Base-by-base conservation (phyloP, 2,797 vertebrate genomes). In the Pangasius djambal region DNA sequence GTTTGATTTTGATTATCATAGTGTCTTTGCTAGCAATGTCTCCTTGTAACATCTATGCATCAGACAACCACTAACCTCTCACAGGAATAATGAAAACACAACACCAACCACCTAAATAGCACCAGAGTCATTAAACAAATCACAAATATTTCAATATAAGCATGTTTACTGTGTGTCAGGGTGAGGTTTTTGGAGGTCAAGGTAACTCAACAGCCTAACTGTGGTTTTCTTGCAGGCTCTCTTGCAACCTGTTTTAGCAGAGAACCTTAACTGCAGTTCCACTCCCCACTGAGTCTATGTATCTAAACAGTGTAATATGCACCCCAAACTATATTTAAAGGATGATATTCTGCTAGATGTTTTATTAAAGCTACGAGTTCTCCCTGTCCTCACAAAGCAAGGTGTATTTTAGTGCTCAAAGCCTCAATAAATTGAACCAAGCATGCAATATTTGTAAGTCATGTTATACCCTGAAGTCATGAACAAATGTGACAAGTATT, bases 401-500 rank as follows among this genome's bases (percentile, higher is more conserved):
- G 16, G 16, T 50, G 40, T 28, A 86, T 50, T 48, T 65, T 31
- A 74, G 28, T 34, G 5, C n/a, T 34, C 65, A 85, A 69, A 85
- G 81, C 3, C 81, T 83, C 28, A 75, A 31, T 20, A 88, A 88
- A 88, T 57, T 55, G 59, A 79, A 48, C 37, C 63, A 86, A 25
- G 72, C 18, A 61, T 50, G 55, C 55, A 65, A 70, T 37, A 86
- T 81, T 70, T 81, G 87, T 78, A 55, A 75, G 44, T 72, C n/a
- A 65, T 77, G 25, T 55, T 78, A 78, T 67, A 78, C 83, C 48
- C 57, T 78, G 44, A 88, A 65, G 59, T 85, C 59, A 88, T 84
- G 79, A 85, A 57, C 52, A 75, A 77, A 75, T 88, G 69, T 88
- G 67, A 72, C 67, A 88, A 83, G 67, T 74, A 83, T 77, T 81